Base-by-base conservation (phyloP, 2,888 invertebrate species). In the Spisula subtruncata region DNA sequence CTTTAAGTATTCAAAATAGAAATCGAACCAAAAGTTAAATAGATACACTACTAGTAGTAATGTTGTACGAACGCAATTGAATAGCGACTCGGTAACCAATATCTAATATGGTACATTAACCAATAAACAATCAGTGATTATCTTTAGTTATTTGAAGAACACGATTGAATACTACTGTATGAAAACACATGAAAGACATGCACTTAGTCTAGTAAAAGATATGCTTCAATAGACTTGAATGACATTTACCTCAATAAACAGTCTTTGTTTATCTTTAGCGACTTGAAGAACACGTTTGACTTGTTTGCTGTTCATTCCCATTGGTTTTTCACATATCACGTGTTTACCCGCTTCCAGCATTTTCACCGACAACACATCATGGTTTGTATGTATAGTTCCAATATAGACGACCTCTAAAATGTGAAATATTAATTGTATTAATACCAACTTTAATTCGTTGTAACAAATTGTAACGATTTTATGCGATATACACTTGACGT, bases 291-390 rank as follows among this genome's bases (percentile, higher is more conserved):
- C 97, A 93, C 98, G 97, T 91, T 97, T 97, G 0, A 98, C 97
- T 96, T 99, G 98, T 94, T 98, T 98, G 81, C 97, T 97, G 96
- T 98, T 98, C 97, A 99, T 97, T 83, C 98, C 98, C 90, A 99
- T 97, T 0, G 99, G 98, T 96, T 99, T 99, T 97, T 99, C 99
- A 96, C 99, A 98, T 1, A 99, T 97, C 0, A 99, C 98, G 95
- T 98, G 98, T 96, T 99, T 99, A 0, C 98, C 98, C 94, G 98
- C 97, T 91, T 98, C 97, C 41, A 99, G 97, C 97, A 98, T 98
- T 88, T 98, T 95, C 96, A 98, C 98, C 0, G 98, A 97, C 5
- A 98, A 97, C 66, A 97, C 97, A 93, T 98, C 98, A 97, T 99
- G 99, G 92, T 98, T 97, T 0, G 98, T 97, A 96, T 98, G 98